phyloP scores from a whole-genome alignment of 2,888 invertebrate genomes.

The Drosophila macrospina region DNA sequence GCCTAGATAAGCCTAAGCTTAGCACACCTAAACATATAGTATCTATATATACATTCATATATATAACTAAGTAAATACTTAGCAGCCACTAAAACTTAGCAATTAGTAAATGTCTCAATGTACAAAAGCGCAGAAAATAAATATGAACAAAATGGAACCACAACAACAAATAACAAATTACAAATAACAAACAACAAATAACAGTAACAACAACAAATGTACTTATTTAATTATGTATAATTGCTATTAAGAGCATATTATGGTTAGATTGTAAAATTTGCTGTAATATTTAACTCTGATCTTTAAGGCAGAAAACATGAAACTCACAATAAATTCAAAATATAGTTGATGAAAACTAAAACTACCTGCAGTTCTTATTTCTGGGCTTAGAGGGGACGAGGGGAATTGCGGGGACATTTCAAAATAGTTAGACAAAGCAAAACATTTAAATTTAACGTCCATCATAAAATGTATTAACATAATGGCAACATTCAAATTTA shows the following conservation, averaged over 20 bases:
- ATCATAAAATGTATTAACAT: neutral
- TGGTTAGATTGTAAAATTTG: conserved; percentile 63
- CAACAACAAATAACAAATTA: conserved; percentile 12
- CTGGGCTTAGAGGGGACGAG: no score
- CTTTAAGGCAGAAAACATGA: conserved; percentile 53
- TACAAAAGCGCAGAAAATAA: conserved; percentile 63
- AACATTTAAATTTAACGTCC: neutral
- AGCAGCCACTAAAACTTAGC: conserved; percentile 57
- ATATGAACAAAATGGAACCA: conserved; percentile 44
- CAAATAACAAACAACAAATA: neutral
- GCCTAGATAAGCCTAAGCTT: conserved; percentile 57
- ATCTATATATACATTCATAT: conserved; percentile 29
- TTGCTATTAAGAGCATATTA: conserved; percentile 40
- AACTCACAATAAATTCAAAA: conserved; percentile 73
- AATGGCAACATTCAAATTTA: neutral
- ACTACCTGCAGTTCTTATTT: neutral
- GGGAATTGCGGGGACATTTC: neutral
- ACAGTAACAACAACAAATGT: conserved; percentile 47
- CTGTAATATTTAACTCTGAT: conserved; percentile 75
- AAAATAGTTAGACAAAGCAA: neutral
- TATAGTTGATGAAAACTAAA: conserved; percentile 57
- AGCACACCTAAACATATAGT: conserved; percentile 53
- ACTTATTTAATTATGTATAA: conserved; percentile 42
- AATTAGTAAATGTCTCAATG: conserved; percentile 73
- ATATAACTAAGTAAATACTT: conserved; percentile 48